phyloP scores from a whole-genome alignment of 2,888 invertebrate genomes.

The Malacosoma neustria region DNA sequence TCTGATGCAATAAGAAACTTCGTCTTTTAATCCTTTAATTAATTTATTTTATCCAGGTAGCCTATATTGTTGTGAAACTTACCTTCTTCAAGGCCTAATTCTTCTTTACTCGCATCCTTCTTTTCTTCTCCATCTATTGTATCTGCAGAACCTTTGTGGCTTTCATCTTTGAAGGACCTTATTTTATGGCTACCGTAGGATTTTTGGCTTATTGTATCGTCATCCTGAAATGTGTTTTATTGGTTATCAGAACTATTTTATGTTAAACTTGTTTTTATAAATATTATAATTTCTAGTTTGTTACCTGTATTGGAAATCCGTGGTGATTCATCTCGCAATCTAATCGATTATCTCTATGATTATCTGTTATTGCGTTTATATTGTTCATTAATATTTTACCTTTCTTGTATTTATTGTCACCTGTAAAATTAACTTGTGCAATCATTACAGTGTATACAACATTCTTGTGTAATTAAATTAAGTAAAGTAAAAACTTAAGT shows the following conservation, averaged over 20 bases:
- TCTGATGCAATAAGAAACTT: too few relatives aligned
- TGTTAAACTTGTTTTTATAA: background rate
- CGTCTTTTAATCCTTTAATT: too few relatives aligned
- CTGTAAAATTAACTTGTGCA: conserved; percentile 45
- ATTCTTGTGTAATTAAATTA: too few relatives aligned
- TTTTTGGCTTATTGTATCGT: conserved; percentile 90
- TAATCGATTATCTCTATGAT: conserved; percentile 84
- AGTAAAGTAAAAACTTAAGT: too few relatives aligned
- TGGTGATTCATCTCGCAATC: conserved; percentile 85
- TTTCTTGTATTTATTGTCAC: conserved; percentile 89
- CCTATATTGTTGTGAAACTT: too few relatives aligned
- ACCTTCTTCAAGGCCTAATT: conserved; percentile 88
- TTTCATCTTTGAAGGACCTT: conserved; percentile 90
- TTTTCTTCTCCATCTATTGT: conserved; percentile 92
- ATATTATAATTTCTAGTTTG: background rate
- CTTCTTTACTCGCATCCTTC: conserved; percentile 92
- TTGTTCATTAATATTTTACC: conserved; percentile 87
- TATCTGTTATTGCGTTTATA: conserved; percentile 85
- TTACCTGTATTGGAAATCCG: conserved; percentile 77
- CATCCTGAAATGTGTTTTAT: conserved; percentile 63
- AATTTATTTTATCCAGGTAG: too few relatives aligned
- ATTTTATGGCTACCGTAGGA: conserved; percentile 95
- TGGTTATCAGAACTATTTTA: too few relatives aligned
- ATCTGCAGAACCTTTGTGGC: conserved; percentile 92
- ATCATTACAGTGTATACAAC: too few relatives aligned